A percentile compares a stretch with the other conserved stretches of the same genome.
These are phyloP conservation scores for Rattus rattus DNA, from an alignment of 2,113 vertebrate species.

Conservation along the genomic window DNA sequence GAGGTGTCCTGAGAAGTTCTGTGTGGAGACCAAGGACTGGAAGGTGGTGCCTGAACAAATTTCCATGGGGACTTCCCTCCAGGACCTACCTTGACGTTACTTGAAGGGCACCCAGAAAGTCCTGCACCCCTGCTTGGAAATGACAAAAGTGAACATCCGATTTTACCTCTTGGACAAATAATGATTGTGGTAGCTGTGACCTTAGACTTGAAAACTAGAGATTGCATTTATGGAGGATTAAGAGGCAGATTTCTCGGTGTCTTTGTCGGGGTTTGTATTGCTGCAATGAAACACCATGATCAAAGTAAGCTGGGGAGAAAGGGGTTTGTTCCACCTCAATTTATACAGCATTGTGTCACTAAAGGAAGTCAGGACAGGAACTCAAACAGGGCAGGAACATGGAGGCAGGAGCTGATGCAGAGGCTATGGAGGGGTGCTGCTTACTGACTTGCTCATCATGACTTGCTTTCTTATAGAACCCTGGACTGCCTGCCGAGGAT, in stretches of 20 bases:
- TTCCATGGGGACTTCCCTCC: not conserved
- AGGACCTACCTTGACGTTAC: not conserved
- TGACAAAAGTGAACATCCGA: slow-evolving; percentile 10
- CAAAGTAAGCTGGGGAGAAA: not conserved
- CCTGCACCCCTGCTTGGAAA: rapidly evolving
- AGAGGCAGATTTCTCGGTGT: not conserved
- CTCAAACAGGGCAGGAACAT: not conserved
- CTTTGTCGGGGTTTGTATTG: not conserved
- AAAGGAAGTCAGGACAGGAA: not conserved
- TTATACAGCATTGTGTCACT: not conserved
- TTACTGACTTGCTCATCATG: not conserved
- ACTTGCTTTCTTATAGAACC: not conserved
- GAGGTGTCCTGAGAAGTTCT: not conserved
- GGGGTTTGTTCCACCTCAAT: not conserved
- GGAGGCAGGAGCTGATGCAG: not conserved
- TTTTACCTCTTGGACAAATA: not conserved
- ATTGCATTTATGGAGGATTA: too few species aligned
- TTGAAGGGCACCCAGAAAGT: not conserved
- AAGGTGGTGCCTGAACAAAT: not conserved
- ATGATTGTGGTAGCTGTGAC: not conserved
- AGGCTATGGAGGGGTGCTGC: not conserved
- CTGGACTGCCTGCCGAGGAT: not conserved
- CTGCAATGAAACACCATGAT: not conserved
- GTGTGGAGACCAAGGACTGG: not conserved
- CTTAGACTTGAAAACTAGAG: not conserved